These are phyloP conservation scores for Bergia puertoricense DNA, from an alignment of 92 coral and sea anemone species.

Conservation along the genomic window DNA sequence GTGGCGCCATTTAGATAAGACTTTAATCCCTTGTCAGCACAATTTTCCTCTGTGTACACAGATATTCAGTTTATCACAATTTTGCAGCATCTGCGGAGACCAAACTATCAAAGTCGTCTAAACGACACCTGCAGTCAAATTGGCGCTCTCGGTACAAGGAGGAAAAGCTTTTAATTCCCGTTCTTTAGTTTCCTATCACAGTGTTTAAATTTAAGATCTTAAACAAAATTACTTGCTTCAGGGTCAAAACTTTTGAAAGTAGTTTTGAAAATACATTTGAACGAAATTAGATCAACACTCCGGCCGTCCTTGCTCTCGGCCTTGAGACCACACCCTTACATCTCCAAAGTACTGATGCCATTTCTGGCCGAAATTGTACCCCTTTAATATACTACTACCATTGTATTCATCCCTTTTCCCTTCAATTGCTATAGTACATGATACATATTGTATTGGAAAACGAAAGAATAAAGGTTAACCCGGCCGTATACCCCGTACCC, in stretches of 20 bases:
- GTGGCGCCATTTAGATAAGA: conserved; percentile 18
- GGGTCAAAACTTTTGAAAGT: not conserved
- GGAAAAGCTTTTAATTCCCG: not conserved
- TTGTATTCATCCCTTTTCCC: no score
- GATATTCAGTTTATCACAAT: not conserved
- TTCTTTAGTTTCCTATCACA: not conserved
- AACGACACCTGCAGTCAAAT: not conserved
- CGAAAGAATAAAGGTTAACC: no score
- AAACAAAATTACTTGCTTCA: not conserved
- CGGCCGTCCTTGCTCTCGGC: not conserved
- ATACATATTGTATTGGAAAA: no score
- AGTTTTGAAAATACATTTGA: no score
- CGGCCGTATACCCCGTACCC: no score
- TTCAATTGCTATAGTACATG: no score
- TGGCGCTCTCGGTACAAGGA: not conserved
- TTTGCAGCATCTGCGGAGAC: not conserved
- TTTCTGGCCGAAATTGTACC: no score
- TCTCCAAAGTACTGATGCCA: no score
- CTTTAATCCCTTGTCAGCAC: not conserved
- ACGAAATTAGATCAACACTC: not conserved
- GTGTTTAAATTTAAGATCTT: not conserved
- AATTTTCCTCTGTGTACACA: not conserved
- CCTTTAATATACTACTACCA: no score
- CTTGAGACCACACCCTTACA: no score
- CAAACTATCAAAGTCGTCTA: not conserved